phyloP scores from a whole-genome alignment of 2,888 invertebrate genomes.

The Caenorhabditis uteleia region DNA sequence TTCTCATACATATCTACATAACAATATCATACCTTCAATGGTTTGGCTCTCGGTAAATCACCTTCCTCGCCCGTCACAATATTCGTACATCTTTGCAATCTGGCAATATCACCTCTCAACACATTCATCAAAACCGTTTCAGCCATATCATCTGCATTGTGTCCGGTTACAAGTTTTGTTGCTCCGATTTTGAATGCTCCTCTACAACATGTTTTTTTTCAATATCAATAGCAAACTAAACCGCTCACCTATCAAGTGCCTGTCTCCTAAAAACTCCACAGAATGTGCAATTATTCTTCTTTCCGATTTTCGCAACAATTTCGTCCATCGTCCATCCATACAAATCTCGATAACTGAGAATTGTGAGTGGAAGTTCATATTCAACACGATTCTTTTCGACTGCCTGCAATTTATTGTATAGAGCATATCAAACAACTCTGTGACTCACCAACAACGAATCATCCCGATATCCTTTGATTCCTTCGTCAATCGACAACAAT shows the following conservation, averaged over 20 bases:
- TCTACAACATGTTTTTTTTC: no score
- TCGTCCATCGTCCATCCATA: slow-evolving; percentile 99
- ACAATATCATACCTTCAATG: slow-evolving; percentile 50
- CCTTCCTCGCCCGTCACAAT: slow-evolving; percentile 62
- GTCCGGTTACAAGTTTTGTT: slow-evolving; percentile 89
- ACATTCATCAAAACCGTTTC: slow-evolving; percentile 81
- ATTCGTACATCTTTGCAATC: slow-evolving; percentile 49
- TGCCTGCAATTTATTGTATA: slow-evolving; percentile 22
- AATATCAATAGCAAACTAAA: no score
- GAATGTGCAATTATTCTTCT: slow-evolving; percentile 87
- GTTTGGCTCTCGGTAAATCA: slow-evolving; percentile 62
- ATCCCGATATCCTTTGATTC: slow-evolving; percentile 89
- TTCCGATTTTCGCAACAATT: slow-evolving; percentile 81
- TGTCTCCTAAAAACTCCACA: slow-evolving; percentile 84
- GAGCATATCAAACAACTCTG: not conserved
- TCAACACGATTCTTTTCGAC: slow-evolving; percentile 92
- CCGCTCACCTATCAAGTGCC: slow-evolving; percentile 77
- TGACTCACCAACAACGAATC: slow-evolving; percentile 86
- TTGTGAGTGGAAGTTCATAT: slow-evolving; percentile 89
- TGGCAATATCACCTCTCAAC: slow-evolving; percentile 90
- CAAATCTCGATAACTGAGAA: slow-evolving; percentile 88
- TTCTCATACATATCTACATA: slow-evolving; percentile 71
- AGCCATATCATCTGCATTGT: slow-evolving; percentile 83
- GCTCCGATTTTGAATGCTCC: slow-evolving; percentile 88
- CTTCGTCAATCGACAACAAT: slow-evolving; percentile 92